These are phyloP conservation scores for Liopterus haemorrhoidalis DNA, from an alignment of 2,888 invertebrate species.

Conservation along the genomic window DNA sequence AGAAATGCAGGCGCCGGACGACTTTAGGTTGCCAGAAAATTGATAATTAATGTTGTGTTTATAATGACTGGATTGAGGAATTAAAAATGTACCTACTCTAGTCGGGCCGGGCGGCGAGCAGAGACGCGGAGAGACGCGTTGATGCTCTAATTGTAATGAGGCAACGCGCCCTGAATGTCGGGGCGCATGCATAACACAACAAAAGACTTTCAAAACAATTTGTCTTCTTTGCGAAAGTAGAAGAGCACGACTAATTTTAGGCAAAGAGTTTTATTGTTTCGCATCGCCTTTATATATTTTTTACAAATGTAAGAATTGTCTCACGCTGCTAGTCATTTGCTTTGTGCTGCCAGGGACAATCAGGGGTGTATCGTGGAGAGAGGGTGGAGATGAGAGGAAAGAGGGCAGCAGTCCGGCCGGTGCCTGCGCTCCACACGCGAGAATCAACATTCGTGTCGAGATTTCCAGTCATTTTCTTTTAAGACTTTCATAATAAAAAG, in stretches of 20 bases:
- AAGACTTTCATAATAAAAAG: constrained; percentile 31
- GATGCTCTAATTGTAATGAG: constrained; percentile 41
- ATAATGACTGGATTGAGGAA: constrained; percentile 46
- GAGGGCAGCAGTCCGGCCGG: background rate
- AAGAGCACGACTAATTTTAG: constrained; percentile 41
- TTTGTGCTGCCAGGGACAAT: too few relatives aligned
- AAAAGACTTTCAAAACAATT: constrained; percentile 39
- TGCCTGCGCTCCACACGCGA: constrained; percentile 12
- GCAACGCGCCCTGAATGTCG: constrained; percentile 25
- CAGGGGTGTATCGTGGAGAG: too few relatives aligned
- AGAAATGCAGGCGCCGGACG: constrained; percentile 35
- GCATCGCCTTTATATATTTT: constrained; percentile 41
- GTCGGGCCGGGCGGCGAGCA: constrained; percentile 26
- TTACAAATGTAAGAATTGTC: constrained; percentile 41
- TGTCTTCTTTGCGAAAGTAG: constrained; percentile 38
- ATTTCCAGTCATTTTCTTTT: constrained; percentile 30
- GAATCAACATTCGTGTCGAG: constrained; percentile 23
- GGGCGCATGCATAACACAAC: constrained; percentile 37
- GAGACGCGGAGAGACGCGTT: background rate
- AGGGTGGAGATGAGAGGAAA: background rate
- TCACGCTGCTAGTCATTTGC: constrained; percentile 34
- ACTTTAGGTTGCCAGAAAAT: constrained; percentile 42
- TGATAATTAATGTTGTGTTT: constrained; percentile 50
- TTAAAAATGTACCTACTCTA: constrained; percentile 47
- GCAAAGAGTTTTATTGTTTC: constrained; percentile 44